Evolutionary conservation across 2,888 invertebrate species (phyloP), one percentile per base, ranked within the genome.

Genomic region (Limulus polyphemus): DNA sequence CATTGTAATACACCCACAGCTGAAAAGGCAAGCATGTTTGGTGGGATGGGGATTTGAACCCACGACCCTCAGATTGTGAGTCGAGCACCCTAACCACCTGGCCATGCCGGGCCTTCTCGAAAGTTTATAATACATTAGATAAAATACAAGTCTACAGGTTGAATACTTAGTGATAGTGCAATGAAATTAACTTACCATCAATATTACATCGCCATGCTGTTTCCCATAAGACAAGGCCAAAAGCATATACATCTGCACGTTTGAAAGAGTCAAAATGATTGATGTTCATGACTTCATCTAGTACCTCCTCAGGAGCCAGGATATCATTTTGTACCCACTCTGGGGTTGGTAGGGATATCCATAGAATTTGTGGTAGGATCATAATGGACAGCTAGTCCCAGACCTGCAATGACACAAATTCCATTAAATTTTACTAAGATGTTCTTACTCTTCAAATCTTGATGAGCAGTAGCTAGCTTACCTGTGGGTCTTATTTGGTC

Each of bases 331-430:
- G 98, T 99, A 65, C 98, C 98, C 52, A 97, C 95, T 64, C 94
- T 83, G 78, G 90, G 90, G 72, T 93, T 95, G 52, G 90, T 84
- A 1, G 93, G 92, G 73, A 97, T 91, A 64, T 77, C 76, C 16
- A 78, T 74, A 0, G 90, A 88, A 76, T 94, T 93, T 59, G 86
- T 87, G 70, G 85, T 83, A 60, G 90, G 88, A 74, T 92, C 90
- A 75, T 95, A 94, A 17, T 95, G 81, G 50, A 97, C 97, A 3
- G 98, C 95, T 67, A 99, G 80, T 10, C 98, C 98, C 67, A 99
- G 80, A 79, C 99, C 98, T 7, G 95, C 98, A 72, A 99, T 94
- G 70, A 93, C 94, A 77, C 97, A 98, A 4, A 88, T 88, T 71
- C 91, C 83, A 56, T 64, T 65, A 49, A 59, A 62, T 74, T 87